phyloP scores from a whole-genome alignment of 2,888 invertebrate species.

The Tenthredo mesomela region DNA sequence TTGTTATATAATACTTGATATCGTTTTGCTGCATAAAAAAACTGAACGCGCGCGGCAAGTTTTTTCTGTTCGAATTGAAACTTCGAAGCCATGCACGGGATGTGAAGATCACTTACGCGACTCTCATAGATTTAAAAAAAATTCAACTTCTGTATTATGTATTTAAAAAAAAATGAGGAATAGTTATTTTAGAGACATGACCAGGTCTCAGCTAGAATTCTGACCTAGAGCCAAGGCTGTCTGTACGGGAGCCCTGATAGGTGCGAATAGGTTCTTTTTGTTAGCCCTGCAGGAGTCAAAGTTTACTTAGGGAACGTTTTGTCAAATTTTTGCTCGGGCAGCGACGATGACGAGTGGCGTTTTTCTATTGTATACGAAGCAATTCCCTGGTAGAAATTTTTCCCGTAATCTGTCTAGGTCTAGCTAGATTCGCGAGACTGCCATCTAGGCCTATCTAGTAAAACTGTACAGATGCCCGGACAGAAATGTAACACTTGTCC shows the following conservation, averaged over 20 bases:
- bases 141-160: neutral
- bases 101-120: too few species aligned
- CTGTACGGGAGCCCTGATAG: neutral
- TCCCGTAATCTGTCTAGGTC: too few species aligned
- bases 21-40: neutral
- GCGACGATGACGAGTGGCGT: constrained; percentile 5
- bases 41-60: too few species aligned
- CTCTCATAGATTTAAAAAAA: neutral
- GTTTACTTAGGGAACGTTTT: neutral
- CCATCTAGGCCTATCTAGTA: too few species aligned
- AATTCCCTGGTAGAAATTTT: too few species aligned
- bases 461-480: too few species aligned
- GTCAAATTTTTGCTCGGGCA: neutral
- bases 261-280: neutral
- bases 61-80: too few species aligned
- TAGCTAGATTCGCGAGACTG: too few species aligned
- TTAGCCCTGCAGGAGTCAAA: neutral
- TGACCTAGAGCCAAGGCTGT: neutral
- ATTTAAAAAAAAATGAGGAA: neutral
- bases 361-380: neutral
- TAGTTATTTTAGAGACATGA: neutral
- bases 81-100: too few species aligned
- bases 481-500: too few species aligned
- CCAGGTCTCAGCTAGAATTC: neutral
- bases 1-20: neutral